Evolutionary conservation across 2,113 vertebrate genomes (phyloP).

Genomic region (Chionodraco myersi): DNA sequence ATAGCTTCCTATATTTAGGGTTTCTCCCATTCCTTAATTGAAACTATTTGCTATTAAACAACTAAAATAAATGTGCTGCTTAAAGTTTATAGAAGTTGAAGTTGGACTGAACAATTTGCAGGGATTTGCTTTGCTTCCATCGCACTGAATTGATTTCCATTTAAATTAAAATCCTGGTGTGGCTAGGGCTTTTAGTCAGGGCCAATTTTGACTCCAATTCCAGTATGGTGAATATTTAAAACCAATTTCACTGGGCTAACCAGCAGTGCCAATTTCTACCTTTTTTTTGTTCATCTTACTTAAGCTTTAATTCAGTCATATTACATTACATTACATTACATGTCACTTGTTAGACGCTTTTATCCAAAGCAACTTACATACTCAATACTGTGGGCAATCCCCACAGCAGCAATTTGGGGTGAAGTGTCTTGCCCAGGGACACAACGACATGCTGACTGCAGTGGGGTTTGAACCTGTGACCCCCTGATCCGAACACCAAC

Average conservation of each 20-base stretch:
- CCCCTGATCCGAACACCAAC: no score
- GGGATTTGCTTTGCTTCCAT: not conserved
- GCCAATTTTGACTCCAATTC: not conserved
- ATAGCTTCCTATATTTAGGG: not conserved
- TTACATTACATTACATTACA: no score
- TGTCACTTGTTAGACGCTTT: no score
- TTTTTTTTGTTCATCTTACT: not conserved
- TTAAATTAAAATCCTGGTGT: not conserved
- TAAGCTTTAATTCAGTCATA: not conserved
- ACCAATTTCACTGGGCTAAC: not conserved
- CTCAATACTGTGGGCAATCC: no score
- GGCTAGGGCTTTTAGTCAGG: not conserved
- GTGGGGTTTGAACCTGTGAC: no score
- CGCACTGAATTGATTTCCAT: not conserved
- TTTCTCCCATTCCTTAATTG: no score
- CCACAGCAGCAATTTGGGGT: no score
- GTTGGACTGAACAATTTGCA: not conserved
- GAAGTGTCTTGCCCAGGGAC: no score
- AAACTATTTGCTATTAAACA: not conserved
- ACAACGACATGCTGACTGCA: no score
- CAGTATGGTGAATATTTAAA: not conserved
- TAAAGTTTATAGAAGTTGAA: no score
- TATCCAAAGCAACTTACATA: no score
- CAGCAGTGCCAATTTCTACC: no score
- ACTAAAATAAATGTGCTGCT: not conserved